phyloP scores from a whole-genome alignment of 2,888 invertebrate species.

The Polydrusus tereticollis region DNA sequence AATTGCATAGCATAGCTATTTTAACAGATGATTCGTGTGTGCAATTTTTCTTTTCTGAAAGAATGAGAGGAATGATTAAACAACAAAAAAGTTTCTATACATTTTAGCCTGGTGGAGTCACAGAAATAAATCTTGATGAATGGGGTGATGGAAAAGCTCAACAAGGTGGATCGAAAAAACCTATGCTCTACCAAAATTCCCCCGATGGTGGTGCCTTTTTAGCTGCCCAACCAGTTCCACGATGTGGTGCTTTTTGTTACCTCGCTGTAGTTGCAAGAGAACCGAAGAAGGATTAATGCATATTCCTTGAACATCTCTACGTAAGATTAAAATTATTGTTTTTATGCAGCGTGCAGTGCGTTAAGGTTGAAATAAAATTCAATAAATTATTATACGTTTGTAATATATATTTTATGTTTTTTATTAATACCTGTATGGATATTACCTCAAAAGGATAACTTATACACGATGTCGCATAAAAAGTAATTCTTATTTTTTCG shows the following conservation, averaged over 20 bases:
- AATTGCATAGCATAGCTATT: too few species aligned
- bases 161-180: conserved; percentile 53
- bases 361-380: background rate
- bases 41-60: too few species aligned
- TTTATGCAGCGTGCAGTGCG: background rate
- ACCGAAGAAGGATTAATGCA: conserved; percentile 50
- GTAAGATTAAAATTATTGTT: background rate
- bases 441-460: too few species aligned
- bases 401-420: background rate
- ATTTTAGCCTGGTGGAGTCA: conserved; percentile 63
- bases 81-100: background rate
- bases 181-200: conserved; percentile 69
- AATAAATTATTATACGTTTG: conserved; percentile 13
- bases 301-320: background rate
- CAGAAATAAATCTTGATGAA: conserved; percentile 52
- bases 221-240: conserved; percentile 71
- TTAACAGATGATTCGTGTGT: too few species aligned
- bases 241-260: conserved; percentile 73
- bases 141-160: conserved; percentile 44
- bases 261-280: conserved; percentile 68
- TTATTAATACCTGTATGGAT: background rate
- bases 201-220: conserved; percentile 73
- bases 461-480: too few species aligned
- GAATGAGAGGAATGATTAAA: background rate
- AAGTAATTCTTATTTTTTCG: too few species aligned